Evolutionary conservation across 2,888 invertebrate species (phyloP).

Genomic region (Chelonus formosanus): DNA sequence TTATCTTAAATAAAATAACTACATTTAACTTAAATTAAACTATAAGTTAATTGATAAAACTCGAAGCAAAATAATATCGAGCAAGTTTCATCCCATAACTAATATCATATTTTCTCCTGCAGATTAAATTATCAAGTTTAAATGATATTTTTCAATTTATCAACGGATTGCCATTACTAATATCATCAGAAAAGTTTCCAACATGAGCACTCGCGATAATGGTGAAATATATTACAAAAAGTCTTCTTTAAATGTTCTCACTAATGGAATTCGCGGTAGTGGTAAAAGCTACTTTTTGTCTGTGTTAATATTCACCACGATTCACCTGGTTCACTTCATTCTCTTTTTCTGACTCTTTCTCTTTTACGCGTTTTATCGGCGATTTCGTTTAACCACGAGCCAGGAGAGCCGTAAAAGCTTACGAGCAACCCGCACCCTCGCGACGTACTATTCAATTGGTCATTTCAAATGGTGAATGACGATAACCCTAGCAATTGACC

Average conservation of each 20-base stretch:
- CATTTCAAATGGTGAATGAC: conserved; percentile 38
- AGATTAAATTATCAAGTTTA: no score
- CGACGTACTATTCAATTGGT: conserved; percentile 41
- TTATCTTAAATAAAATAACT: no score
- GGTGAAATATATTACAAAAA: background rate
- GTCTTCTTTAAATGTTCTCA: no score
- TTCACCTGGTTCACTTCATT: conserved; percentile 2
- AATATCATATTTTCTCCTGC: no score
- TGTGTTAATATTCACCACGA: background rate
- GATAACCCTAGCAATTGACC: conserved; percentile 25
- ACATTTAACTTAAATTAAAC: no score
- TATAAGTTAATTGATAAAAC: no score
- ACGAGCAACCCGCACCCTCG: conserved; percentile 37
- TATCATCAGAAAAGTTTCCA: no score
- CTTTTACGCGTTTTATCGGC: conserved; percentile 30
- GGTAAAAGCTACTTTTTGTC: background rate
- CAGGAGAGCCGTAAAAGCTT: conserved; percentile 42
- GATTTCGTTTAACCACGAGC: conserved; percentile 38
- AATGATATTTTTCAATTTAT: no score
- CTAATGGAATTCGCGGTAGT: conserved; percentile 8
- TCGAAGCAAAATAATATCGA: no score
- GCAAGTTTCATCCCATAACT: no score
- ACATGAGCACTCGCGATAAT: background rate
- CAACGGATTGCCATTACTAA: no score
- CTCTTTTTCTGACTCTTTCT: no score